Evolutionary conservation across 2,888 invertebrate species (phyloP), one percentile per base, ranked within the genome.

Genomic region (Agonopterix subpropinquella): DNA sequence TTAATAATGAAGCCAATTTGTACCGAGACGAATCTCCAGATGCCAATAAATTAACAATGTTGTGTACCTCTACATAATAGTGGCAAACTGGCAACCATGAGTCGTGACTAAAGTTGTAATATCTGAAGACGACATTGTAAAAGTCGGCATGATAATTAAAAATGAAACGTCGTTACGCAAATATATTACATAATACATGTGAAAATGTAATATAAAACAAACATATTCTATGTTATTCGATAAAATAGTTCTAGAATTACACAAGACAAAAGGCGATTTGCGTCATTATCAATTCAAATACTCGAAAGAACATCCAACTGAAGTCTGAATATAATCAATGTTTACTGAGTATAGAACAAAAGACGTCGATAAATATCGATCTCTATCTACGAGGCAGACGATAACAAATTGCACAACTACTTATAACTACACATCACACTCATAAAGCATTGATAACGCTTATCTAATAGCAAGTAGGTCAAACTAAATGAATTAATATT

Each of bases 391-490:
- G n/a, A n/a, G 53, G 58, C 28, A 60, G 44, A 61, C 53, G 77
- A 80, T 82, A 80, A 68, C 64, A 60, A 61, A 76, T 81, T 80
- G 77, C 76, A 75, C 76, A 77, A 77, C 69, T 70, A 76, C 28
- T 28, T 28, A 28, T 28, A 28, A 5, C 28, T 28, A 74, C 72
- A 79, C 70, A 77, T 51, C 45, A 52, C 18, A 68, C 70, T 70
- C 60, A 58, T 63, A 67, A 66, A 59, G 55, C 58, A 64, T 60
- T 69, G 81, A 85, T 84, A 82, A 68, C 59, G 53, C 65, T 78
- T 82, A 84, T 84, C 81, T 64, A 47, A 53, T 55, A 52, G 62
- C 73, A 84, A 83, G 67, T 85, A 62, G 85, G 85, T 83, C 83
- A 84, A 72, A 72, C 67, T 67, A 71, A 72, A 68, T 62, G 58